phyloP scores from a whole-genome alignment of 2,888 invertebrate species.

The Craniophora ligustri region DNA sequence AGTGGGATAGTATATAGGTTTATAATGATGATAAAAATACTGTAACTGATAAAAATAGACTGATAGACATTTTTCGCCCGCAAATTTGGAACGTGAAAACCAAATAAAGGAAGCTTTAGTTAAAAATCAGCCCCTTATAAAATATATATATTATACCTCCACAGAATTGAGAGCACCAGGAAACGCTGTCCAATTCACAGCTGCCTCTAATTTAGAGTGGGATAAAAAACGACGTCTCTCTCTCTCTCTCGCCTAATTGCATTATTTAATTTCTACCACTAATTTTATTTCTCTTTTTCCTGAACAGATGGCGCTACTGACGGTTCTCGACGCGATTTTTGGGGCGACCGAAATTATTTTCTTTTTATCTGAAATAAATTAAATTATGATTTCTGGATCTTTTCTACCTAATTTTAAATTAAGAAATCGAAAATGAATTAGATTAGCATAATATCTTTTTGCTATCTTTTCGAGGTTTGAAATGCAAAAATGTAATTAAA shows the following conservation, averaged over 20 bases:
- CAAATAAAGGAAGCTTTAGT: no score
- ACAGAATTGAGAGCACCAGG: slow-evolving; percentile 2
- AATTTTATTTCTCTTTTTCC: slow-evolving; percentile 50
- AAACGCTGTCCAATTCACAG: slow-evolving; percentile 31
- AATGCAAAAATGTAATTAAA: no score
- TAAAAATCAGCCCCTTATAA: no score
- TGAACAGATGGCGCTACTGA: slow-evolving; percentile 15
- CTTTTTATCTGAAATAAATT: not conserved
- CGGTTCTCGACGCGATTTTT: slow-evolving; percentile 26
- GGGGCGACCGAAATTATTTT: not conserved
- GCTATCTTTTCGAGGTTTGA: no score
- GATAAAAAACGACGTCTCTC: slow-evolving; percentile 40
- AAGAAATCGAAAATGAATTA: not conserved
- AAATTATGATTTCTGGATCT: not conserved
- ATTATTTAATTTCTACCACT: slow-evolving; percentile 52
- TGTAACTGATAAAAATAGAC: no score
- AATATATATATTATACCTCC: slow-evolving; percentile 13
- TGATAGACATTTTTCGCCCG: no score
- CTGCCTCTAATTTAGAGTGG: slow-evolving; percentile 27
- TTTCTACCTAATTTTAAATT: not conserved
- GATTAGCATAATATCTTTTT: no score
- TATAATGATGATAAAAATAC: no score
- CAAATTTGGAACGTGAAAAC: no score
- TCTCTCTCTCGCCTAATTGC: slow-evolving; percentile 37
- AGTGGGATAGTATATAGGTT: no score